These are phyloP conservation scores for Nineta flava DNA, from an alignment of 2,888 invertebrate genomes.

Conservation along the genomic window DNA sequence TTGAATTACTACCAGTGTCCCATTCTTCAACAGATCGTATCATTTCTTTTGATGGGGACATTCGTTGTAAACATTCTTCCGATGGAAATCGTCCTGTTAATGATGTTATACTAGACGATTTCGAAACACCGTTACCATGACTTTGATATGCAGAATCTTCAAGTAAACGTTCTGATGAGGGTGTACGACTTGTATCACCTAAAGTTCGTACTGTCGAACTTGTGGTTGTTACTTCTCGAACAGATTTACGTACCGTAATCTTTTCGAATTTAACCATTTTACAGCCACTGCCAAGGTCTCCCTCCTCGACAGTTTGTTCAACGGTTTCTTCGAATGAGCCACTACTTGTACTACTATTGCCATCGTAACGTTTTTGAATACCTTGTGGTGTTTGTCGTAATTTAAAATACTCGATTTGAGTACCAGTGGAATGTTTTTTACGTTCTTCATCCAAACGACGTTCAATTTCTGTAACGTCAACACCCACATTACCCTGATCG, in stretches of 20 bases:
- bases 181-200: slow-evolving; percentile 29
- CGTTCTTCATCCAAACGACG: slow-evolving; percentile 39
- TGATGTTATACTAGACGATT: slow-evolving; percentile 34
- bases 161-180: slow-evolving; percentile 33
- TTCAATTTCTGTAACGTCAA: slow-evolving; percentile 43
- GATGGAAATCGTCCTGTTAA: slow-evolving; percentile 33
- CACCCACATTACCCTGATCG: slow-evolving; percentile 22
- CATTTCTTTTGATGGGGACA: slow-evolving; percentile 23
- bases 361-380: slow-evolving; percentile 21
- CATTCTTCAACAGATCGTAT: slow-evolving; percentile 21
- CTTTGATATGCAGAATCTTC: slow-evolving; percentile 45
- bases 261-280: slow-evolving; percentile 58
- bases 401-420: slow-evolving; percentile 41
- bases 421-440: slow-evolving; percentile 33
- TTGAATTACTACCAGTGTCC: slow-evolving; percentile 24
- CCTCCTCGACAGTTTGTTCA: slow-evolving; percentile 41
- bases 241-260: slow-evolving; percentile 46
- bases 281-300: slow-evolving; percentile 42
- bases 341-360: slow-evolving; percentile 20
- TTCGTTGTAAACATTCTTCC: slow-evolving; percentile 31
- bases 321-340: slow-evolving; percentile 30
- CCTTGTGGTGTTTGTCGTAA: slow-evolving; percentile 39
- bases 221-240: slow-evolving; percentile 34
- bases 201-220: slow-evolving; percentile 17
- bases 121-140: slow-evolving; percentile 28